Percentiles rank a stretch among this genome's conserved stretches.
Evolutionary conservation across 2,797 vertebrate species (phyloP).

Genomic region (Leptodactylus fallax): DNA sequence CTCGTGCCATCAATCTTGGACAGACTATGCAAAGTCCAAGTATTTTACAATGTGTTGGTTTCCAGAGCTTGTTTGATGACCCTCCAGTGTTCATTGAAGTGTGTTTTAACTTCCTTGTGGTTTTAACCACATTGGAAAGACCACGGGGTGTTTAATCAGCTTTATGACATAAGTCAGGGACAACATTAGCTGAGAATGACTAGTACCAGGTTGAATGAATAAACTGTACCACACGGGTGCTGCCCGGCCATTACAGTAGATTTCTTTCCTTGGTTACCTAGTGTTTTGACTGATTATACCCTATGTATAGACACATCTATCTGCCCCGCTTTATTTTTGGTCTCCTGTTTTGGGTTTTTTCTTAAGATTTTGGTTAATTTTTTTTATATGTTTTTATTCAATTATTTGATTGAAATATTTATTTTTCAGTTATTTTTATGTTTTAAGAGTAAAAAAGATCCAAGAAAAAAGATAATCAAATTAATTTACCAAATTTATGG

Average conservation of each 20-base stretch:
- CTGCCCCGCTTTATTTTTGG: background rate
- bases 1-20: slow-evolving; percentile 48
- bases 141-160: slow-evolving; percentile 58
- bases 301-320: background rate
- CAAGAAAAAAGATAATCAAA: too few species aligned
- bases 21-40: slow-evolving; percentile 52
- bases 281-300: slow-evolving; percentile 33
- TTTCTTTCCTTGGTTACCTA: slow-evolving; percentile 32
- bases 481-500: too few species aligned
- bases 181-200: slow-evolving; percentile 54
- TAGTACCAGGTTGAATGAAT: slow-evolving; percentile 37
- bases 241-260: background rate
- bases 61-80: slow-evolving; percentile 55
- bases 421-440: too few species aligned
- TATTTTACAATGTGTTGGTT: slow-evolving; percentile 58
- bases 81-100: slow-evolving; percentile 57
- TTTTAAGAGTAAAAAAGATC: too few species aligned
- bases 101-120: slow-evolving; percentile 61
- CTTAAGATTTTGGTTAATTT: background rate
- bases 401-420: too few species aligned
- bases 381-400: too few species aligned
- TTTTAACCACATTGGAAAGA: slow-evolving; percentile 60
- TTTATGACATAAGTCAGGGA: slow-evolving; percentile 58
- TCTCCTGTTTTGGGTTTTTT: background rate
- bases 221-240: slow-evolving; percentile 27